These are phyloP conservation scores for Brassicogethes aeneus DNA, from an alignment of 2,888 invertebrate species.

Conservation along the genomic window DNA sequence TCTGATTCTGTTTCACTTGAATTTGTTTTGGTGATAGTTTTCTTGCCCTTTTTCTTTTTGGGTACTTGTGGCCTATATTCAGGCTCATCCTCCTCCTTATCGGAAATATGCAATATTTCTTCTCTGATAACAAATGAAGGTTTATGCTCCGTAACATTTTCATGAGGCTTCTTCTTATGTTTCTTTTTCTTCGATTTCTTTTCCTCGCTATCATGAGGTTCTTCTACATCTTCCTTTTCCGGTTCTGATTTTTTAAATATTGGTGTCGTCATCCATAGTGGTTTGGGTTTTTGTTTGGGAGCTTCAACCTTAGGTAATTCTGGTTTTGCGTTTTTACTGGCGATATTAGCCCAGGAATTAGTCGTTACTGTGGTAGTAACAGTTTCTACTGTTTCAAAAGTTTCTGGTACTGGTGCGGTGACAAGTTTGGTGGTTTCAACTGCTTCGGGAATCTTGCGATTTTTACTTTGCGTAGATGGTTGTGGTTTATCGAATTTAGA, in stretches of 20 bases:
- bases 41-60: conserved; percentile 9
- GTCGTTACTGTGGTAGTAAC: background rate
- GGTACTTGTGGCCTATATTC: conserved; percentile 8
- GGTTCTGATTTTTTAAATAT: background rate
- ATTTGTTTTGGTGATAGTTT: conserved; percentile 3
- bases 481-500: too few relatives aligned
- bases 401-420: conserved; percentile 1
- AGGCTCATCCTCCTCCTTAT: conserved; percentile 10
- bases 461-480: too few relatives aligned
- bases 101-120: conserved; percentile 1
- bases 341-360: conserved; percentile 1
- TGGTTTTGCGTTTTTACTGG: conserved; percentile 1
- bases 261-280: background rate
- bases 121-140: conserved; percentile 5
- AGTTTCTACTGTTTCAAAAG: too few relatives aligned
- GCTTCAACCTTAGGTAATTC: background rate
- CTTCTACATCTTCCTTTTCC: conserved; percentile 3
- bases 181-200: conserved; percentile 13
- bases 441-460: too few relatives aligned
- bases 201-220: conserved; percentile 3
- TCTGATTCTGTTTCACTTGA: background rate
- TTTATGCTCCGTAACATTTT: background rate
- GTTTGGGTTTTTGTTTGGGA: background rate
- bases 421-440: background rate
- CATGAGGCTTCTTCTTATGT: conserved; percentile 9